Conservation (phyloP, 1,140 invertebrate species). For the Drosophila kurseongensis region DNA sequence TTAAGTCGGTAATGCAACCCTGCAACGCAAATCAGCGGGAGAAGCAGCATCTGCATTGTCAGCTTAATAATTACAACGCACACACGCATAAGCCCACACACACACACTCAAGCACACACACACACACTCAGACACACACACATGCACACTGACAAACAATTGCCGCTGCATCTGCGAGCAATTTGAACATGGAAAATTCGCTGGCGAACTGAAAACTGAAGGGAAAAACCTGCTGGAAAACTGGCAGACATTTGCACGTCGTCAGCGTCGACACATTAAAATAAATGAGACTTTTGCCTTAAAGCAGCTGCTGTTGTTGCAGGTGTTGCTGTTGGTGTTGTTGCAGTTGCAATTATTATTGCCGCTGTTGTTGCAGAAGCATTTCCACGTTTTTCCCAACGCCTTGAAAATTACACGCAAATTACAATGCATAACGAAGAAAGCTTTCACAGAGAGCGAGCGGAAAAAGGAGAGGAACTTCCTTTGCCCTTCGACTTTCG, state of each 20-base stretch:
- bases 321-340: constrained; percentile 9
- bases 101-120: background rate
- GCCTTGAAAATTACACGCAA: constrained; percentile 76
- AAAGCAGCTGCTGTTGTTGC: constrained; percentile 52
- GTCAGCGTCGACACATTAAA: constrained; percentile 80
- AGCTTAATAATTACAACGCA: constrained; percentile 74
- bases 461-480: constrained; percentile 14
- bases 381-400: constrained; percentile 68
- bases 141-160: constrained; percentile 18
- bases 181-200: constrained; percentile 56
- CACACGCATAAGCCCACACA: constrained; percentile 16
- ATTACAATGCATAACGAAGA: constrained; percentile 76
- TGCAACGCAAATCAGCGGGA: constrained; percentile 18
- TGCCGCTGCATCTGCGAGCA: constrained; percentile 58
- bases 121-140: background rate
- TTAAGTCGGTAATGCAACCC: constrained; percentile 9
- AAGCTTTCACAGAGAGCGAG: constrained; percentile 36
- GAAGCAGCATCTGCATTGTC: constrained; percentile 60
- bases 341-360: constrained; percentile 37
- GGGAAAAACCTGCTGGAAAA: constrained; percentile 65
- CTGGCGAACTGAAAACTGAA: constrained; percentile 23
- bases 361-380: constrained; percentile 39
- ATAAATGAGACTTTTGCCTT: constrained; percentile 79
- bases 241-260: constrained; percentile 79
- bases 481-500: constrained; percentile 26